Percentiles rank a stretch among this genome's conserved stretches.
phyloP scores from a whole-genome alignment of 2,888 invertebrate genomes.

The Latrodectus elegans region DNA sequence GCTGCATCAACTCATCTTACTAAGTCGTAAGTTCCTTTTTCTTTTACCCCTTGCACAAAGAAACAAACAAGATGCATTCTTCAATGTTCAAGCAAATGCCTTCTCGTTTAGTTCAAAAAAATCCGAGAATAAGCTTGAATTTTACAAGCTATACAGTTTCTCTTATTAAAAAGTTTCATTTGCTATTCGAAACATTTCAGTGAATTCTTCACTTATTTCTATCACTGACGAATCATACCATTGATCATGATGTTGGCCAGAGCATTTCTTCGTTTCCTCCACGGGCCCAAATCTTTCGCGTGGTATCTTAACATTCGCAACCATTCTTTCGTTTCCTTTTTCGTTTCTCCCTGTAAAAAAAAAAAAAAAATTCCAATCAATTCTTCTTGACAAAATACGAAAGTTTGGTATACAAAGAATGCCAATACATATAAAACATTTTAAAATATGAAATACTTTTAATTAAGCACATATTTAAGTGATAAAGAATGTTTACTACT shows the following conservation, averaged over 20 bases:
- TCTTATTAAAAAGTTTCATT: background rate
- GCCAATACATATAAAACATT: no score
- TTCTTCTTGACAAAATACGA: background rate
- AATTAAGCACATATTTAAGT: no score
- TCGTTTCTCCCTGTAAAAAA: constrained; percentile 85
- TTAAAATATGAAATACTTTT: no score
- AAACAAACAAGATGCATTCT: constrained; percentile 7
- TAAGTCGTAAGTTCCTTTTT: background rate
- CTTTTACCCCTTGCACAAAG: constrained; percentile 12
- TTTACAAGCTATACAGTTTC: constrained; percentile 1
- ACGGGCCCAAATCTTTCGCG: constrained; percentile 92
- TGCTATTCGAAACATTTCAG: constrained; percentile 14
- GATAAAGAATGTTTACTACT: no score
- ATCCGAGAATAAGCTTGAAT: constrained; percentile 7
- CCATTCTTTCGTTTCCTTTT: constrained; percentile 90
- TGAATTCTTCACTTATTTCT: background rate
- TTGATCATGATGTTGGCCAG: constrained; percentile 97
- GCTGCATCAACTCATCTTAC: constrained; percentile 16
- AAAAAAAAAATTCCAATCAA: constrained; percentile 4
- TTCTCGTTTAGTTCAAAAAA: constrained; percentile 8
- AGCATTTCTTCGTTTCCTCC: constrained; percentile 93
- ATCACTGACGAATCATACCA: constrained; percentile 71
- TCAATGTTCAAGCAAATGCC: constrained; percentile 1
- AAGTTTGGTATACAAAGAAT: no score
- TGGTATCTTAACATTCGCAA: constrained; percentile 91